phyloP scores from a whole-genome alignment of 2,888 invertebrate species.

The Tetropium fuscum region DNA sequence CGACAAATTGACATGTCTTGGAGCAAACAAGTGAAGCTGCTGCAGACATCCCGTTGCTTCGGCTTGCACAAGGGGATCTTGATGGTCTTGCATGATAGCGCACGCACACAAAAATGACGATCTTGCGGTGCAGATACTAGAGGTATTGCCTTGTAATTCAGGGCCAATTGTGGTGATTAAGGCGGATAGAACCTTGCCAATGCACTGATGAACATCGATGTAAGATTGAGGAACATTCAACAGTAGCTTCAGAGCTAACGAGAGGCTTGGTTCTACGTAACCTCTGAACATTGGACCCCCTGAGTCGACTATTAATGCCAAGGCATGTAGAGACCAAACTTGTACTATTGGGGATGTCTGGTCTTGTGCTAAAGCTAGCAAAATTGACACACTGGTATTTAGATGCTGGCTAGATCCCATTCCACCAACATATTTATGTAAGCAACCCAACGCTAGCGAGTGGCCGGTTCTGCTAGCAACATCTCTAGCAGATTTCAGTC shows the following conservation, averaged over 20 bases:
- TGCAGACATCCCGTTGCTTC: slow-evolving; percentile 97
- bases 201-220: slow-evolving; percentile 92
- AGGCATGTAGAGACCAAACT: slow-evolving; percentile 97
- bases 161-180: slow-evolving; percentile 98
- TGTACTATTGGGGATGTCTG: slow-evolving; percentile 94
- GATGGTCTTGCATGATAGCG: slow-evolving; percentile 91
- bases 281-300: slow-evolving; percentile 99
- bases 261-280: slow-evolving; percentile 95
- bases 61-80: slow-evolving; percentile 92
- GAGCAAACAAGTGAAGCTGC: slow-evolving; percentile 97
- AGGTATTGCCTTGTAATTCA: slow-evolving; percentile 90
- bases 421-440: slow-evolving; percentile 95
- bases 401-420: slow-evolving; percentile 96
- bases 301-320: slow-evolving; percentile 95
- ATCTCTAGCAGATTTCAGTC: slow-evolving; percentile 87
- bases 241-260: slow-evolving; percentile 89
- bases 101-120: slow-evolving; percentile 93
- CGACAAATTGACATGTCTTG: slow-evolving; percentile 92
- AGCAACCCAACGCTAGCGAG: slow-evolving; percentile 93
- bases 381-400: slow-evolving; percentile 93
- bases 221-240: slow-evolving; percentile 91
- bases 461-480: slow-evolving; percentile 89
- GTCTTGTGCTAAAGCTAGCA: slow-evolving; percentile 95
- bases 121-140: slow-evolving; percentile 80
- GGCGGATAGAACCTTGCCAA: slow-evolving; percentile 93